Base-by-base conservation (phyloP, 2,113 vertebrate species). In the Bujurquina vittata region DNA sequence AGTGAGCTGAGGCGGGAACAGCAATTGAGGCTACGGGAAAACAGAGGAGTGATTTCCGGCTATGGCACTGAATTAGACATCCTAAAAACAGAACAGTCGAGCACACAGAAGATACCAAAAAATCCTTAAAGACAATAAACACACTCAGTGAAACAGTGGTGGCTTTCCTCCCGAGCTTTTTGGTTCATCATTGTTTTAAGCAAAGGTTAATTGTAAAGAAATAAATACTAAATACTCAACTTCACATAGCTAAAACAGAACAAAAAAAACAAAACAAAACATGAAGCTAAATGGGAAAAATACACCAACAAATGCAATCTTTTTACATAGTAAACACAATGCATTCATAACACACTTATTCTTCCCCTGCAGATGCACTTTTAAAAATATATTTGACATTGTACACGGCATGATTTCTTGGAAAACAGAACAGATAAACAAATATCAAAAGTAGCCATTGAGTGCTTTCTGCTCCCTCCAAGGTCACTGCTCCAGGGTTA, bases 401-500 rank as follows among this genome's bases (percentile, higher is more conserved):
- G 85, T 94, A 91, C 87, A 88, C 77, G 85, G 84, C 77, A 18
- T 81, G 77, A 85, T 77, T 75, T 87, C 61, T 79, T 81, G 83
- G 87, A 89, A 87, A 87, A 84, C 55, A 79, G 84, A 72, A 88
- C 79, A 79, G 79, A 80, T 15, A 54, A 74, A 84, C 81, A 40
- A 61, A 88, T 81, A 81, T 86, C 84, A 79, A 43, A 15, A 78
- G 75, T 77, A 75, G 83, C 77, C 52, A 2, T 26, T 85, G 87
- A 84, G 89, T 79, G 88, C 80, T 65, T 87, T 84, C 88, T 79
- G 80, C 79, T 88, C 59, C 33, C 61, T 67, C 80, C 69, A 63
- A 85, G 62, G 43, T 80, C 97, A 99, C 94, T 99, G 97, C 80
- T 99, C 98, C 94, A 99, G 83, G 2, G 98, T 99, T 84, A 99